phyloP scores from a whole-genome alignment of 2,888 invertebrate genomes.

The Fragum sueziense region DNA sequence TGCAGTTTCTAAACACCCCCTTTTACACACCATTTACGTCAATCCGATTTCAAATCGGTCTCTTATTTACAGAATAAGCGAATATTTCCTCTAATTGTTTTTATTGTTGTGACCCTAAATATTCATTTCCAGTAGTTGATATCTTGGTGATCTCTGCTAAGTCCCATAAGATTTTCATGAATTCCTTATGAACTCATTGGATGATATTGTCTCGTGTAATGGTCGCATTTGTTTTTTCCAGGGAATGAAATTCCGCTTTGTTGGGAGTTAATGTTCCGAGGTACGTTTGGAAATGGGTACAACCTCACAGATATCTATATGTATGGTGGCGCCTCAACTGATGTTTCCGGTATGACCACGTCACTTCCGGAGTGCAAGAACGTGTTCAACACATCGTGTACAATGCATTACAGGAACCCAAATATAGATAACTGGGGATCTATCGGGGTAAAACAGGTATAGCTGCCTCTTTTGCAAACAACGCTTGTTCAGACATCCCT shows the following conservation, averaged over 20 bases:
- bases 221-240: not conserved
- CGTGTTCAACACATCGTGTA: not conserved
- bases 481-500: too few species aligned
- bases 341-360: conserved; percentile 6
- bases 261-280: conserved; percentile 13
- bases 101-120: not conserved
- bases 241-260: not conserved
- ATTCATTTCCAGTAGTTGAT: too few species aligned
- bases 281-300: conserved; percentile 9
- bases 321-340: not conserved
- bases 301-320: conserved; percentile 15
- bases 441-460: not conserved
- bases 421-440: not conserved
- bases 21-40: too few species aligned
- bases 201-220: not conserved
- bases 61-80: too few species aligned
- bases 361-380: conserved; percentile 13
- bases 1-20: too few species aligned
- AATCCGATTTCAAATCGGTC: not conserved
- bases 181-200: not conserved
- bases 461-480: too few species aligned
- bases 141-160: too few species aligned
- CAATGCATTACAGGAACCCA: conserved; percentile 7
- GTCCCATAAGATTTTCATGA: not conserved
- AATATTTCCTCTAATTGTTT: not conserved